Evolutionary conservation across 2,888 invertebrate genomes (phyloP).

Genomic region (Xanthostigma xanthostigma): DNA sequence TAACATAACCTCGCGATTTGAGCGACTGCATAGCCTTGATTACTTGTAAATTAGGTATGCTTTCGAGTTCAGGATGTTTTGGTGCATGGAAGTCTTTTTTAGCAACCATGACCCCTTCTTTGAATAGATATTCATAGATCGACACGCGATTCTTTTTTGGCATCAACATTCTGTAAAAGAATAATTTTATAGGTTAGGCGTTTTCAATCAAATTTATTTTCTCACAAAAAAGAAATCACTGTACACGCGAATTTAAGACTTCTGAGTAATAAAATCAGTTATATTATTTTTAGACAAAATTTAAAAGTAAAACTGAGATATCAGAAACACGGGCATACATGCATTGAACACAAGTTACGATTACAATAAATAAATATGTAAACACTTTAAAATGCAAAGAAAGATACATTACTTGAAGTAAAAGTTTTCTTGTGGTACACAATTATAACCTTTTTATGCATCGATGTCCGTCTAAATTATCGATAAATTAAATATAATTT

Average conservation of each 20-base stretch:
- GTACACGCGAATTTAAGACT: background rate
- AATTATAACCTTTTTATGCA: too few species aligned
- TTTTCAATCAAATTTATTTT: background rate
- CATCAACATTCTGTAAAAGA: slow-evolving; percentile 90
- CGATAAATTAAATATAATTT: too few species aligned
- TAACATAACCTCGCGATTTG: slow-evolving; percentile 93
- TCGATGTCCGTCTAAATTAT: too few species aligned
- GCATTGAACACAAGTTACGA: too few species aligned
- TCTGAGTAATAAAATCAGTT: slow-evolving; percentile 7
- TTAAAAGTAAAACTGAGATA: background rate
- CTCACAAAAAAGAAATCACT: background rate
- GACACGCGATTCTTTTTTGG: slow-evolving; percentile 93
- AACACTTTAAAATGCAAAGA: too few species aligned
- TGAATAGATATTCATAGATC: slow-evolving; percentile 96
- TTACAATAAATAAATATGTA: too few species aligned
- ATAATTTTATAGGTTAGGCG: slow-evolving; percentile 20
- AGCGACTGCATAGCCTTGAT: slow-evolving; percentile 96
- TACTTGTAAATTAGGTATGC: slow-evolving; percentile 93
- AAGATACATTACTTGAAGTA: too few species aligned
- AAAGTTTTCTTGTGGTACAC: too few species aligned
- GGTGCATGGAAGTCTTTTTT: slow-evolving; percentile 96
- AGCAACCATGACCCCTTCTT: slow-evolving; percentile 98
- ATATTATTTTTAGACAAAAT: background rate
- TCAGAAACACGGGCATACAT: too few species aligned
- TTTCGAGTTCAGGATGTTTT: slow-evolving; percentile 92